phyloP scores from a whole-genome alignment of 2,113 vertebrate genomes.

The Anolis carolinensis region DNA sequence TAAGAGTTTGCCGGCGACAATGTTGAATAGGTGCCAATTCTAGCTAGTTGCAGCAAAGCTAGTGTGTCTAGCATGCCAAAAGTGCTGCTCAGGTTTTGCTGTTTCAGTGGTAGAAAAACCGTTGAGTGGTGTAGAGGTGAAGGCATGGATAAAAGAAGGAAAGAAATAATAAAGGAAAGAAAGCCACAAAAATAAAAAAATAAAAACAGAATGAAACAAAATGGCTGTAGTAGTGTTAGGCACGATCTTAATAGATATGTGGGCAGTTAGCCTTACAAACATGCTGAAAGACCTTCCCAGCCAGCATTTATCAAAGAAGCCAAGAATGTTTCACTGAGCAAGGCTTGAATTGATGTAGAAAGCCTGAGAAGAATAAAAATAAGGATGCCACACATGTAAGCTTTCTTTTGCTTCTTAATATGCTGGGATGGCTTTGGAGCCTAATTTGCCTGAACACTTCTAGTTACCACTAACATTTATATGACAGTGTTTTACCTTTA shows the following conservation, averaged over 20 bases:
- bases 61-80: not conserved
- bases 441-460: not conserved
- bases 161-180: not conserved
- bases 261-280: too few relatives aligned
- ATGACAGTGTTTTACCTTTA: slow-evolving; percentile 64
- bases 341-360: slow-evolving; percentile 35
- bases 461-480: slow-evolving; percentile 37
- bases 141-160: not conserved
- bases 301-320: slow-evolving; percentile 29
- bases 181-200: not conserved
- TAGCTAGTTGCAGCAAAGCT: not conserved
- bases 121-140: not conserved
- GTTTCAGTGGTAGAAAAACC: not conserved
- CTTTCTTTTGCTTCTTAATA: slow-evolving; percentile 47
- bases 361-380: slow-evolving; percentile 33
- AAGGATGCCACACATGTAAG: not conserved
- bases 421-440: slow-evolving; percentile 43
- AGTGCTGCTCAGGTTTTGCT: not conserved
- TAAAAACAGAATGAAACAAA: not conserved
- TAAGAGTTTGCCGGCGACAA: not conserved
- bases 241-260: too few relatives aligned
- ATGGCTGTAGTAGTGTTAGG: too few relatives aligned
- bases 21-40: not conserved
- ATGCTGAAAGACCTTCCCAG: not conserved
- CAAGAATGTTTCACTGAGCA: slow-evolving; percentile 24